A percentile compares a stretch with the other conserved stretches of the same genome.
Conservation (phyloP, 2,888 invertebrate genomes). For the Nebria salina region DNA sequence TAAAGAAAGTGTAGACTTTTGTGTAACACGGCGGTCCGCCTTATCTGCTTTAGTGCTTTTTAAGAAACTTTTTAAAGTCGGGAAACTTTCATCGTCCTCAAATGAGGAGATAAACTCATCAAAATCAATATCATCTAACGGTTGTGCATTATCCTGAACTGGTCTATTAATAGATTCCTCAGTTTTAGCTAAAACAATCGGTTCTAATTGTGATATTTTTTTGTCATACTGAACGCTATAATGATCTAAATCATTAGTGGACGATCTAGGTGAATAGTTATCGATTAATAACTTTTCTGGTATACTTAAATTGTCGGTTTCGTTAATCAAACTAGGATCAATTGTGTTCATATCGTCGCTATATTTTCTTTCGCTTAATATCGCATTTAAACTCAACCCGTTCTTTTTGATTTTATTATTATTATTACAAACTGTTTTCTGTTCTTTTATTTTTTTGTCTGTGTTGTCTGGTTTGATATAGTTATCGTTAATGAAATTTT, state of each 20-base stretch:
- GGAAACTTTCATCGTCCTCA: slow-evolving; percentile 69
- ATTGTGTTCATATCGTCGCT: slow-evolving; percentile 62
- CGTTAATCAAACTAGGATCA: slow-evolving; percentile 73
- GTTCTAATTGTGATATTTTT: slow-evolving; percentile 66
- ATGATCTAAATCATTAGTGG: slow-evolving; percentile 59
- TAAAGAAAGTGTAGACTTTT: slow-evolving; percentile 66
- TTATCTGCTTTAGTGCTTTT: slow-evolving; percentile 42
- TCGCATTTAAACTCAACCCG: slow-evolving; percentile 48
- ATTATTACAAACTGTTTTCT: slow-evolving; percentile 48
- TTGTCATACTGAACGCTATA: slow-evolving; percentile 66
- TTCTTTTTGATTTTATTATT: slow-evolving; percentile 45
- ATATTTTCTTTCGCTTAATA: slow-evolving; percentile 52
- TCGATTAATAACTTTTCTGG: slow-evolving; percentile 56
- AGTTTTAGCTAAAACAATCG: slow-evolving; percentile 18
- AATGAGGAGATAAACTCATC: slow-evolving; percentile 76
- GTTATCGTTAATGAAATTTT: slow-evolving; percentile 58
- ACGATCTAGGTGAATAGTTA: slow-evolving; percentile 55
- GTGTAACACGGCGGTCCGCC: slow-evolving; percentile 53
- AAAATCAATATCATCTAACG: slow-evolving; percentile 67
- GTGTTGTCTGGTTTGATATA: slow-evolving; percentile 48
- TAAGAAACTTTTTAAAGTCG: slow-evolving; percentile 61
- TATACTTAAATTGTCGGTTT: slow-evolving; percentile 75
- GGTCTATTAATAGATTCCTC: slow-evolving; percentile 64
- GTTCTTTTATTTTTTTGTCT: slow-evolving; percentile 42
- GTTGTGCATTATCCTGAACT: slow-evolving; percentile 58